These are phyloP conservation scores for Triops longicaudatus DNA, from an alignment of 1,140 invertebrate genomes.

Conservation along the genomic window DNA sequence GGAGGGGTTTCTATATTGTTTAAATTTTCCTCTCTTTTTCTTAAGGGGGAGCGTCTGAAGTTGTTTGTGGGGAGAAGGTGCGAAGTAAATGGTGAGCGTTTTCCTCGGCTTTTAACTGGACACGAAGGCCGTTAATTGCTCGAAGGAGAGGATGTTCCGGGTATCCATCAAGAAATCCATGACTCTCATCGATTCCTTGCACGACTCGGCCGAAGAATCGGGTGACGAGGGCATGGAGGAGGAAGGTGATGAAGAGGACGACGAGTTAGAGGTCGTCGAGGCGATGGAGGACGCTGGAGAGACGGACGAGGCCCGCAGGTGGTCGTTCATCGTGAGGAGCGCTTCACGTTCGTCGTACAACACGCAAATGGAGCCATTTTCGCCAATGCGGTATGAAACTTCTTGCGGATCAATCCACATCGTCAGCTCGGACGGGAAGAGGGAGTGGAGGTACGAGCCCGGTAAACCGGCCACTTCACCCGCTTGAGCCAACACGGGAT, in stretches of 20 bases:
- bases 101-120: slow-evolving; percentile 35
- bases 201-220: slow-evolving; percentile 27
- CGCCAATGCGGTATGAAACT: slow-evolving; percentile 58
- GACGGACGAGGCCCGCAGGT: slow-evolving; percentile 12
- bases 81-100: too few species aligned
- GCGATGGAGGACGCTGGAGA: not conserved
- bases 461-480: slow-evolving; percentile 48
- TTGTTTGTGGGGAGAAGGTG: not conserved
- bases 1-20: not conserved
- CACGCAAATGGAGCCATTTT: slow-evolving; percentile 60
- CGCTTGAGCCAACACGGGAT: slow-evolving; percentile 54
- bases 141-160: slow-evolving; percentile 32
- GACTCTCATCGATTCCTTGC: slow-evolving; percentile 35
- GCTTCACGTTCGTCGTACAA: slow-evolving; percentile 43
- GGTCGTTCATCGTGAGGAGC: slow-evolving; percentile 18
- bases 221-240: slow-evolving; percentile 21
- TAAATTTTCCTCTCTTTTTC: not conserved
- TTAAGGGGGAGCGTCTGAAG: not conserved
- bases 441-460: slow-evolving; percentile 42
- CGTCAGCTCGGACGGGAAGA: slow-evolving; percentile 56
- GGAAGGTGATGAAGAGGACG: slow-evolving; percentile 22
- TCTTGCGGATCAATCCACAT: slow-evolving; percentile 61
- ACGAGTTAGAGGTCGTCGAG: slow-evolving; percentile 16
- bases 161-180: slow-evolving; percentile 34
- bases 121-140: slow-evolving; percentile 35